Evolutionary conservation across 2,888 invertebrate species (phyloP).

Genomic region (Scaptodrosophila latifasciaeformis): DNA sequence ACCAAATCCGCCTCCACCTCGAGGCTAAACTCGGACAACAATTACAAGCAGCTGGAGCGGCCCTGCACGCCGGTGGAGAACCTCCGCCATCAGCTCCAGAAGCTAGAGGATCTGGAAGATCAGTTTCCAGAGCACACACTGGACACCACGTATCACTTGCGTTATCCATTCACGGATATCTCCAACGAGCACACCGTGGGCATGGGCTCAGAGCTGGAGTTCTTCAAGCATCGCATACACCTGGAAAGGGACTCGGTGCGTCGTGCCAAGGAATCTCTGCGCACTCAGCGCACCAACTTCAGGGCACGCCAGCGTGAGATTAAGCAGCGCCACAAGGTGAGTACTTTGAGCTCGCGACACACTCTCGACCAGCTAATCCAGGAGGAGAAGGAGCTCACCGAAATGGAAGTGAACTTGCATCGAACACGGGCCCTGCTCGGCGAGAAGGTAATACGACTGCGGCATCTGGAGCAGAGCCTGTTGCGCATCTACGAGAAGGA

Average conservation of each 20-base stretch:
- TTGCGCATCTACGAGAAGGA: constrained; percentile 77
- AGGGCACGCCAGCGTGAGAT: constrained; percentile 79
- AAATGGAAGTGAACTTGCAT: constrained; percentile 88
- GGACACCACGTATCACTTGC: constrained; percentile 85
- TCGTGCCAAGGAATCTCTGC: constrained; percentile 85
- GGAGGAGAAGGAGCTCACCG: constrained; percentile 88
- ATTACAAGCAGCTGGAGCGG: constrained; percentile 68
- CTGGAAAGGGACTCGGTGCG: constrained; percentile 88
- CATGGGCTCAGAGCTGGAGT: constrained; percentile 83
- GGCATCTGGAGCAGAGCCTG: constrained; percentile 86
- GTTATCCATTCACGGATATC: constrained; percentile 87
- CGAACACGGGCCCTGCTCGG: constrained; percentile 86
- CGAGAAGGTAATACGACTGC: constrained; percentile 87
- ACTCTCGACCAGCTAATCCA: constrained; percentile 75
- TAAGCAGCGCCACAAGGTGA: constrained; percentile 75
- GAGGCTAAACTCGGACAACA: constrained; percentile 78
- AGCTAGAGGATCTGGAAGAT: constrained; percentile 88
- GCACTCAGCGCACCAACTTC: constrained; percentile 81
- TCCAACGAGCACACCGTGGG: constrained; percentile 69
- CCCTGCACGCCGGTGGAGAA: constrained; percentile 87
- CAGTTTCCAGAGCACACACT: constrained; percentile 83
- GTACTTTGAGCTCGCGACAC: constrained; percentile 51
- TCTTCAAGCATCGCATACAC: constrained; percentile 88
- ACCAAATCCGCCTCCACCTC: constrained; percentile 83
- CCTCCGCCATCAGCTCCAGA: constrained; percentile 85